Percentiles rank a stretch among this genome's conserved stretches.
These are phyloP conservation scores for Melipona quadrifasciata DNA, from an alignment of 1,140 invertebrate genomes.

Conservation along the genomic window DNA sequence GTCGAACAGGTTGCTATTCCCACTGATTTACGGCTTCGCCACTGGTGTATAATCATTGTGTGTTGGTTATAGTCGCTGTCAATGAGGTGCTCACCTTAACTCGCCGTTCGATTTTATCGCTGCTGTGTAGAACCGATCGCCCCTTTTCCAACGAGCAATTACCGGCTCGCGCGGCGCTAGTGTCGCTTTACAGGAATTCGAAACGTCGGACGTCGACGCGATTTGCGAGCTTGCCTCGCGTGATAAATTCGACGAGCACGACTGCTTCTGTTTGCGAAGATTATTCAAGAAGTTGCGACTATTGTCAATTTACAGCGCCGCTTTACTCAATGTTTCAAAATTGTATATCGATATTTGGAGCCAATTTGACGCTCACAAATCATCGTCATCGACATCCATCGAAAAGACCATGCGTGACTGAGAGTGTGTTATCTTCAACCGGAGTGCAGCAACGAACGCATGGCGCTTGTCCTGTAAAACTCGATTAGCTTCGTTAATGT, in stretches of 20 bases:
- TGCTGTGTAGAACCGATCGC: background rate
- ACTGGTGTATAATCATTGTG: conserved; percentile 55
- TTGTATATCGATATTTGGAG: too few relatives aligned
- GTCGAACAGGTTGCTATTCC: conserved; percentile 29
- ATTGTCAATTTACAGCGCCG: background rate
- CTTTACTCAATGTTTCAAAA: too few relatives aligned
- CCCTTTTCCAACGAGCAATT: background rate
- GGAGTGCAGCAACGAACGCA: background rate
- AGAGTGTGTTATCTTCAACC: conserved; percentile 2
- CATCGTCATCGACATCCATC: too few relatives aligned
- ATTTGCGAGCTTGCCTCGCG: background rate
- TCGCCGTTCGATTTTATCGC: conserved; percentile 55
- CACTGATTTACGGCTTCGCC: conserved; percentile 55
- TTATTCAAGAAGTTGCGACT: background rate
- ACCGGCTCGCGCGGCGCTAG: background rate
- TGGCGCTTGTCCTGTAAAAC: background rate
- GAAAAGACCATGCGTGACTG: background rate
- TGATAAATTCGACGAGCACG: conserved; percentile 4
- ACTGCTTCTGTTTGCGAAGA: background rate
- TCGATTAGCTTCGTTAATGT: background rate
- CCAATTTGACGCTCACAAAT: too few relatives aligned
- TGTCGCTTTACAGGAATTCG: background rate
- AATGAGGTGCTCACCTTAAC: conserved; percentile 60
- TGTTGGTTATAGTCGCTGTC: conserved; percentile 51
- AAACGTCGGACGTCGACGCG: background rate